Evolutionary conservation across 2,113 vertebrate genomes (phyloP), one percentile per base, ranked within the genome.

Genomic region (Microcebus griseorufus): DNA sequence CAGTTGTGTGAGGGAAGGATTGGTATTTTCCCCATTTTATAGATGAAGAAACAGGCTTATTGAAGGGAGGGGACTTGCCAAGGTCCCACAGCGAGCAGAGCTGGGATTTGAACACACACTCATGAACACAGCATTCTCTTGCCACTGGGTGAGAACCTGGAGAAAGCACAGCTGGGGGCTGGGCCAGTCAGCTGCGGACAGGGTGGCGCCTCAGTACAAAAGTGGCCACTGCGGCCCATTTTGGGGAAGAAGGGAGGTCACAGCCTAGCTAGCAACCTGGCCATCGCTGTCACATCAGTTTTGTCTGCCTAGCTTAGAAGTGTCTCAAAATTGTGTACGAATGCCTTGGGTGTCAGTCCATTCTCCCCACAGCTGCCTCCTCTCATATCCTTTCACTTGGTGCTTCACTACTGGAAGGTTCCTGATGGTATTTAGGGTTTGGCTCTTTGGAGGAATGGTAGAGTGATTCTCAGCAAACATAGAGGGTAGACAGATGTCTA

Each of bases 301-400:
- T 27, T 58, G 60, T 85, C 73, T 87, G 70, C 29, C n/a, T 93
- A 62, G 65, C 73, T n/a, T 27, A n/a, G 87, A 90, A n/a, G 11
- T 20, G 9, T 45, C 67, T 58, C 42, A 81, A 85, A 85, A 58
- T 2, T 72, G 64, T 11, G 51, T 14, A 1, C 2, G 20, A 27
- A 17, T 16, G 37, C 62, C 14, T 69, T 39, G 3, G 45, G 8
- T 20, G 51, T 60, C 45, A 5, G 45, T 37, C 34, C 20, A 0
- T 6, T 48, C 27, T 93, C 23, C 39, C 64, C 65, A 13, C 14
- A 13, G 29, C 60, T 3, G 6, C 45, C 64, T 32, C 13, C 23
- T 14, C 17, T 22, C 60, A 37, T 58, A 37, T 62, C 29, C 48
- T 48, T 58, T 58, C 64, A 1, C 3, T 16, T 9, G 13, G 18